Evolutionary conservation across 1,140 invertebrate species (phyloP), one percentile per base, ranked within the genome.

Genomic region (Wasmannia auropunctata): DNA sequence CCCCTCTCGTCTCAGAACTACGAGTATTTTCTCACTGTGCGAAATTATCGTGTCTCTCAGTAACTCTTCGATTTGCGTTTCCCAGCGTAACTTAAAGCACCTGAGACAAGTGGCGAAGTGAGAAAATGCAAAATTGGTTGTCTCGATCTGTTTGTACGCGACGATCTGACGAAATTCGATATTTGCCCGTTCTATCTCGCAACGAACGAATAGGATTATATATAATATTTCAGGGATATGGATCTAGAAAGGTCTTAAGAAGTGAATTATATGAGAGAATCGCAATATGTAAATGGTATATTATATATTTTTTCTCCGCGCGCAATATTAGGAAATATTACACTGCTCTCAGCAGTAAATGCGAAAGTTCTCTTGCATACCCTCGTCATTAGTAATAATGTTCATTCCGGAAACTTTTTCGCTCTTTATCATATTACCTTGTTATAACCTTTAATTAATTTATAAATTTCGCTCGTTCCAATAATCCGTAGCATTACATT

Each of bases 11-110:
- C 56, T 28, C 43, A 77, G 8, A 63, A 37, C 75, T 75, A 51
- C 86, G 49, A 89, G 85, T 54, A 65, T 89, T 87, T 87, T 67
- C 75, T 58, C 85, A 65, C 60, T 74, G 60, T 56, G 86, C 49
- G 69, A 80, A 87, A 89, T 89, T 85, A 87, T 28, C 75, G 10
- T 77, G 25, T 63, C 25, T 62, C 49, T 87, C 51, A 28, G 56
- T 31, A 63, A 69, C 79, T 74, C 62, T 60, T 62, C 69, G 87
- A 87, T 80, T 85, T 85, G 75, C 75, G 51, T 85, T 84, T 11
- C 37, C 58, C 77, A 54, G 25, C 75, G 56, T 75, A 28, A 51
- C 85, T 72, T 1, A 69, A 43, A 56, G 60, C 79, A 80, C 69
- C 80, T 81, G 79, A 89, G 88, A 85, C 87, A 86, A 83, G 67